phyloP scores from a whole-genome alignment of 2,888 invertebrate species.

The Volucella bombylans region DNA sequence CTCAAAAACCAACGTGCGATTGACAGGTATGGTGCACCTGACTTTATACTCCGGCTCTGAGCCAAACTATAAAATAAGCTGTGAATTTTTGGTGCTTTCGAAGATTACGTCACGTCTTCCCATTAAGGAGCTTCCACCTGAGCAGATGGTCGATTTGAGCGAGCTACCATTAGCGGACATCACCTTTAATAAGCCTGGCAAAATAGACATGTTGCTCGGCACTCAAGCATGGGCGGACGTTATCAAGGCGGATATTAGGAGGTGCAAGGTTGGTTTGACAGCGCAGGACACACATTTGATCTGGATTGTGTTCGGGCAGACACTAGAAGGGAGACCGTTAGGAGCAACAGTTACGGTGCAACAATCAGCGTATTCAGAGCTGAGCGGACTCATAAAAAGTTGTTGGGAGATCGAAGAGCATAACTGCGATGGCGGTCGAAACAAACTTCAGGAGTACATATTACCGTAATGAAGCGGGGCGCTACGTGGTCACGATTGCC shows the following conservation, averaged over 20 bases:
- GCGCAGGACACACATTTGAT: no score
- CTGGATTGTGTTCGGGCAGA: neutral
- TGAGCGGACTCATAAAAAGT: constrained; percentile 4
- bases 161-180: neutral
- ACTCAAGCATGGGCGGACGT: neutral
- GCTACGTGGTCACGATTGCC: neutral
- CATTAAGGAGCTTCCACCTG: no score
- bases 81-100: no score
- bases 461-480: neutral
- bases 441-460: constrained; percentile 13
- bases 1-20: no score
- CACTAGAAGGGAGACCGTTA: neutral
- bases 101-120: no score
- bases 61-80: no score
- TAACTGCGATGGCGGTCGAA: neutral
- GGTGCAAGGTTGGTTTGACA: no score
- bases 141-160: neutral
- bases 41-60: no score
- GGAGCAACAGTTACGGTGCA: neutral
- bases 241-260: no score
- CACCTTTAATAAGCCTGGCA: neutral
- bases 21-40: no score
- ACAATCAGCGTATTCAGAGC: neutral
- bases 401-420: neutral
- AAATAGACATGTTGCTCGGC: constrained; percentile 17